phyloP scores from a whole-genome alignment of 2,797 vertebrate species.

The Eospalax fontanierii region DNA sequence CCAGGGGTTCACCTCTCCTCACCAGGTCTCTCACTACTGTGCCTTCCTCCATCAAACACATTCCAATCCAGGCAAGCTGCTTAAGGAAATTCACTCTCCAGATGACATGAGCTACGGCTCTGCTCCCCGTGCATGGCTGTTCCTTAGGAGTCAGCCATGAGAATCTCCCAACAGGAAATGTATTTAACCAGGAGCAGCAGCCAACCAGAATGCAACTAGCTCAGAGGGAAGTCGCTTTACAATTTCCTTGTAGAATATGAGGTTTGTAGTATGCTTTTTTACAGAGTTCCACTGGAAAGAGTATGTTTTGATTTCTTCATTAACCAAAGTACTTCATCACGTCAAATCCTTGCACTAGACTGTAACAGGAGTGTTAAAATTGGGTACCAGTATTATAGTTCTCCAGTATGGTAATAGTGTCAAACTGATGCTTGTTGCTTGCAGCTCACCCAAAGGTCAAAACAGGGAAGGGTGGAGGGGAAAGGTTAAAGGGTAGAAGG shows the following conservation, averaged over 20 bases:
- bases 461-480: not conserved
- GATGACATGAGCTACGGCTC: conserved; percentile 9
- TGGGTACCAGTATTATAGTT: not conserved
- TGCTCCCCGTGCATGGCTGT: not conserved
- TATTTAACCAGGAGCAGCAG: not conserved
- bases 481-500: no score
- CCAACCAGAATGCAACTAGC: not conserved
- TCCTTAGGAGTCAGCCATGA: not conserved
- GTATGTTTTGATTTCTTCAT: conserved; percentile 39
- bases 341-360: not conserved
- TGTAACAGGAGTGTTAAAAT: not conserved
- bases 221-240: not conserved
- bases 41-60: not conserved
- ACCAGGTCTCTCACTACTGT: no score
- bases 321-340: not conserved
- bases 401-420: not conserved
- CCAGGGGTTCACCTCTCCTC: not conserved
- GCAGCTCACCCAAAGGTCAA: not conserved
- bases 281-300: not conserved
- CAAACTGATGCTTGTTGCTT: not conserved
- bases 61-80: not conserved
- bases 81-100: not conserved
- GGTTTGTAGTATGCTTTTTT: conserved; percentile 8
- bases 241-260: not conserved
- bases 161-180: conserved; percentile 9